Conservation (phyloP, 2,888 invertebrate genomes). For the Philopedon plagiatum region DNA sequence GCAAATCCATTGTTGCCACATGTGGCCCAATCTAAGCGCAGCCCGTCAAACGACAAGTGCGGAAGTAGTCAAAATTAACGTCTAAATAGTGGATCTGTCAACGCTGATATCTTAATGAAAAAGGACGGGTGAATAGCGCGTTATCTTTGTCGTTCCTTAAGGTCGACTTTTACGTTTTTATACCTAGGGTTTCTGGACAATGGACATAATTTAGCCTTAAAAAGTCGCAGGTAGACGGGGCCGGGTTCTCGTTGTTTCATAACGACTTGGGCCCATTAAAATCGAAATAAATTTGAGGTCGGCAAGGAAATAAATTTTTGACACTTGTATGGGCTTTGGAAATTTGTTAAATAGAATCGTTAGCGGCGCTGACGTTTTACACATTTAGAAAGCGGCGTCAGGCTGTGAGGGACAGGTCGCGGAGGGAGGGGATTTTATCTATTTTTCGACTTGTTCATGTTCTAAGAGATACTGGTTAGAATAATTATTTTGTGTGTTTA, state of each 20-base stretch:
- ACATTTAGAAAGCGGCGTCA: conserved; percentile 36
- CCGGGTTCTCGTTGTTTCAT: conserved; percentile 35
- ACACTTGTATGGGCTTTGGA: conserved; percentile 44
- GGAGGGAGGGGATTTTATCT: neutral
- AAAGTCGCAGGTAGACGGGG: conserved; percentile 34
- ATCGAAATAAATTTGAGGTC: conserved; percentile 43
- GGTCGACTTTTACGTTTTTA: conserved; percentile 9
- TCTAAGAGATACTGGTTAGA: neutral
- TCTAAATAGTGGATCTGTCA: conserved; percentile 37
- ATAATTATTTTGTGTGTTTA: no score
- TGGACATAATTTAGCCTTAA: conserved; percentile 31
- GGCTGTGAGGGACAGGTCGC: conserved; percentile 26
- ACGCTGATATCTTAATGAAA: conserved; percentile 34
- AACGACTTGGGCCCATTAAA: conserved; percentile 38
- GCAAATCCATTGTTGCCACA: conserved; percentile 26
- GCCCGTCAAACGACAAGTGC: conserved; percentile 9
- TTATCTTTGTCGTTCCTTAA: neutral
- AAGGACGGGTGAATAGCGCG: conserved; percentile 3
- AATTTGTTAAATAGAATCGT: conserved; percentile 52
- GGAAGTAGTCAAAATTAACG: conserved; percentile 29
- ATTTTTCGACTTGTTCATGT: neutral
- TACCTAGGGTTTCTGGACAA: conserved; percentile 31
- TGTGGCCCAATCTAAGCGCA: neutral
- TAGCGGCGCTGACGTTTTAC: conserved; percentile 42
- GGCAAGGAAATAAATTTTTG: conserved; percentile 45